These are phyloP conservation scores for Eristalinus sepulchralis DNA, from an alignment of 2,888 invertebrate species.

Conservation along the genomic window DNA sequence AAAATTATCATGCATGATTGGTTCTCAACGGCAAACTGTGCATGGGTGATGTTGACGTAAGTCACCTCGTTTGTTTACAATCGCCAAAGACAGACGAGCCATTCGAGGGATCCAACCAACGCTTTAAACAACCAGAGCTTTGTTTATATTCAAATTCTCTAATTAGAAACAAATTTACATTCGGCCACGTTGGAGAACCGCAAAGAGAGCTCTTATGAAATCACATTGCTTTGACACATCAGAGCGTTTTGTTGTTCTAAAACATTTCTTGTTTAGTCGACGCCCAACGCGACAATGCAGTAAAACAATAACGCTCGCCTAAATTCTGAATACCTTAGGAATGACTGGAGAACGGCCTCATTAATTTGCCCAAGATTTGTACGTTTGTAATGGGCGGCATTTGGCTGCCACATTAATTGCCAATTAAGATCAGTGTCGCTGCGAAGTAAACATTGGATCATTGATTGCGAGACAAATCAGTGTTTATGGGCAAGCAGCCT, in stretches of 20 bases:
- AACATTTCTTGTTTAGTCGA: neutral
- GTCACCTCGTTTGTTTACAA: neutral
- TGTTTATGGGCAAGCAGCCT: conserved; percentile 46
- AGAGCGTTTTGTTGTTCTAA: neutral
- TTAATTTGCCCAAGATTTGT: neutral
- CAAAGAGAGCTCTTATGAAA: neutral
- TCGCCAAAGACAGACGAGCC: neutral
- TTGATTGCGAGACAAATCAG: conserved; percentile 33
- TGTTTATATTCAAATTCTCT: neutral
- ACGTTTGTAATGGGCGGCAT: neutral
- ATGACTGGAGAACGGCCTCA: neutral
- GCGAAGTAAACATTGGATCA: neutral
- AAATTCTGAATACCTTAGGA: neutral
- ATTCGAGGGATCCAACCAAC: neutral
- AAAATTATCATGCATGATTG: neutral
- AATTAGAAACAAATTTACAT: neutral
- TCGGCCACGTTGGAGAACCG: neutral
- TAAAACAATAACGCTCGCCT: neutral
- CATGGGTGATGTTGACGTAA: neutral
- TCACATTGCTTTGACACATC: neutral
- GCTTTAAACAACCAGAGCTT: neutral
- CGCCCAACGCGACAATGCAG: neutral
- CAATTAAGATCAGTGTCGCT: neutral
- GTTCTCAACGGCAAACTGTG: neutral
- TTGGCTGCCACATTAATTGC: neutral